A percentile compares a stretch with the other conserved stretches of the same genome.
Conservation (phyloP, 2,113 vertebrate species). For the Brachypteracias leptosomus region DNA sequence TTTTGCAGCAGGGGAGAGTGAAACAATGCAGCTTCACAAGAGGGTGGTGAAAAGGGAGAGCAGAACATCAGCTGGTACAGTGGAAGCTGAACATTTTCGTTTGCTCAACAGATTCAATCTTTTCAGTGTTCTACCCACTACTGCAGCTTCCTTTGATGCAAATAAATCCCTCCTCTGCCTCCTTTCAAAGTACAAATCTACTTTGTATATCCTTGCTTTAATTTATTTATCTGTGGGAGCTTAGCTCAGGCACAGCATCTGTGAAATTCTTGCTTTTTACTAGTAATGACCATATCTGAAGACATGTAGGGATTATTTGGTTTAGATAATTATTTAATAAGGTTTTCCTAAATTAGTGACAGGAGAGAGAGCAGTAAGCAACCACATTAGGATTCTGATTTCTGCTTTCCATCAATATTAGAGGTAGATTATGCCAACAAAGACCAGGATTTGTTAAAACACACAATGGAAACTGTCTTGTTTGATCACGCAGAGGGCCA, state of each 20-base stretch:
- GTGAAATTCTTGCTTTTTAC: constrained; percentile 25
- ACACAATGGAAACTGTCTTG: not conserved
- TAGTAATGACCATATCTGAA: not conserved
- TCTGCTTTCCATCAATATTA: not conserved
- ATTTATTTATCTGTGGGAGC: constrained; percentile 20
- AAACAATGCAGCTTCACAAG: constrained; percentile 9
- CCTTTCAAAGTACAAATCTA: constrained; percentile 49
- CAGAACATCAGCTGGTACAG: constrained; percentile 11
- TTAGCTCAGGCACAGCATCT: constrained; percentile 32
- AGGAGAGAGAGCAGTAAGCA: constrained; percentile 6
- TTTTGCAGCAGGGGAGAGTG: not conserved
- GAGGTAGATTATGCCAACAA: not conserved
- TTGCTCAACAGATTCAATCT: constrained; percentile 48
- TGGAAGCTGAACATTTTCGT: constrained; percentile 30
- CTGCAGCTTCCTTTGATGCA: constrained; percentile 51
- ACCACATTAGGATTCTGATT: not conserved
- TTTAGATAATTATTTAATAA: constrained; percentile 29
- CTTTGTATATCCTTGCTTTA: constrained; percentile 10
- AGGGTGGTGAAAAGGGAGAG: not conserved
- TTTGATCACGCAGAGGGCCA: not conserved
- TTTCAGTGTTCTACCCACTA: constrained; percentile 43
- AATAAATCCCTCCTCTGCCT: constrained; percentile 54
- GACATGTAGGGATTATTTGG: constrained; percentile 4
- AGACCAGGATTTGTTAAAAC: constrained; percentile 23
- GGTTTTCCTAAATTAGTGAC: constrained; percentile 21